Evolutionary conservation across 2,113 vertebrate species (phyloP).

Genomic region (Myocastor coypus): DNA sequence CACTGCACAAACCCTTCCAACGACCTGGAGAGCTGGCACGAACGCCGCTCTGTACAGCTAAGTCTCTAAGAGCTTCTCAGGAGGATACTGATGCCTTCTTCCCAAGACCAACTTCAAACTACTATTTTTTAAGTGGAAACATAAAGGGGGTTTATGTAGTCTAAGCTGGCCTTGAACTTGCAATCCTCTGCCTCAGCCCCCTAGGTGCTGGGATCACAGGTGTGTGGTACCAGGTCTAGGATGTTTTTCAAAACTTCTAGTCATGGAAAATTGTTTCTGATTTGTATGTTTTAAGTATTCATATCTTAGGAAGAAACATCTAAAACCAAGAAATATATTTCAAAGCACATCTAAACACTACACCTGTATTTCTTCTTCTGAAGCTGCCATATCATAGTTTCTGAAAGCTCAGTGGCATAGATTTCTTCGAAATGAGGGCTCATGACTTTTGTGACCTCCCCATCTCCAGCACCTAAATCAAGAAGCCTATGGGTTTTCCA

Average conservation of each 20-base stretch:
- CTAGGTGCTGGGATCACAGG: neutral
- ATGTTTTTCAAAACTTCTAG: neutral
- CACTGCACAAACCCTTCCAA: neutral
- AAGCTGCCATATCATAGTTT: constrained; percentile 98
- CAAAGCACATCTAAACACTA: constrained; percentile 30
- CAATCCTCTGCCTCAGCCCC: neutral
- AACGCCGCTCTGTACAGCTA: neutral
- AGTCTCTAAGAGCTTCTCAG: neutral
- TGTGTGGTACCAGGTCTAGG: neutral
- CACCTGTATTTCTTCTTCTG: constrained; percentile 97
- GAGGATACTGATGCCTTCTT: neutral
- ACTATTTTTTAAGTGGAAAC: neutral
- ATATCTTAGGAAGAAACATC: constrained; percentile 42
- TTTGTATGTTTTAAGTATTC: constrained; percentile 5
- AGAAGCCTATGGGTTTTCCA: constrained; percentile 95
- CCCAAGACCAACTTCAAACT: neutral
- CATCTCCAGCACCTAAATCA: constrained; percentile 98
- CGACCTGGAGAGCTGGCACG: neutral
- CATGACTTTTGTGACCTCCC: constrained; percentile 97
- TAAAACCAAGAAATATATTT: neutral
- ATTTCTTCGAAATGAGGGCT: constrained; percentile 95
- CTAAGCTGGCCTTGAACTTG: neutral
- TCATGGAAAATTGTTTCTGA: constrained; percentile 35
- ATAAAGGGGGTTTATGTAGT: neutral
- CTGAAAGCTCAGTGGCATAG: constrained; percentile 96